A percentile compares a stretch with the other conserved stretches of the same genome.
Conservation (phyloP, 2,113 vertebrate species). For the Hemiscyllium ocellatum region DNA sequence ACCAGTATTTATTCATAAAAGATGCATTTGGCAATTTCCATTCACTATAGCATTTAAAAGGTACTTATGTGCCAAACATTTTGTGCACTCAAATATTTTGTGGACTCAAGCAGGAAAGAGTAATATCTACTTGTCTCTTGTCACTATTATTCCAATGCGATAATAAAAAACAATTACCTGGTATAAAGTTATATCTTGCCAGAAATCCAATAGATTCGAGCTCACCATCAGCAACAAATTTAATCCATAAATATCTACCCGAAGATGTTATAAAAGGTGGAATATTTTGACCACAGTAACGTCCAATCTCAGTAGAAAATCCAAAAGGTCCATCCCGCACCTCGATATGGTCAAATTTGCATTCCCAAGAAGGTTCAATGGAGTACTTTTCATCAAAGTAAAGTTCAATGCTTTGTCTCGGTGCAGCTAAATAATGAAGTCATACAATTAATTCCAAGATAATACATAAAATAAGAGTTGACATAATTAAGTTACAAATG, state of each 20-base stretch:
- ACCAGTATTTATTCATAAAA: neutral
- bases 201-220: constrained; percentile 95
- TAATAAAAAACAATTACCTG: constrained; percentile 63
- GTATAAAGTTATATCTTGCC: constrained; percentile 94
- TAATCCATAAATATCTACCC: constrained; percentile 97
- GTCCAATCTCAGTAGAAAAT: constrained; percentile 94
- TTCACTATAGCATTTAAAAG: neutral
- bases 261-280: constrained; percentile 94
- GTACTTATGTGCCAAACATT: neutral
- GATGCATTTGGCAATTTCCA: neutral
- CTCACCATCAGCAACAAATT: constrained; percentile 97
- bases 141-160: neutral
- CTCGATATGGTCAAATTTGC: constrained; percentile 99
- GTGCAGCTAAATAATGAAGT: constrained; percentile 68
- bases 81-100: neutral
- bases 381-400: constrained; percentile 97
- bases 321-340: constrained; percentile 96
- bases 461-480: neutral
- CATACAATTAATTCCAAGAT: constrained; percentile 39
- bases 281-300: constrained; percentile 92
- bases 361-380: constrained; percentile 97
- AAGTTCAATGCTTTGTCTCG: constrained; percentile 95
- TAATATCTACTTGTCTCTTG: neutral
- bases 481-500: neutral
- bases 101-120: neutral